These are phyloP conservation scores for Montipora capitata DNA, from an alignment of 92 coral and sea anemone genomes.

Conservation along the genomic window DNA sequence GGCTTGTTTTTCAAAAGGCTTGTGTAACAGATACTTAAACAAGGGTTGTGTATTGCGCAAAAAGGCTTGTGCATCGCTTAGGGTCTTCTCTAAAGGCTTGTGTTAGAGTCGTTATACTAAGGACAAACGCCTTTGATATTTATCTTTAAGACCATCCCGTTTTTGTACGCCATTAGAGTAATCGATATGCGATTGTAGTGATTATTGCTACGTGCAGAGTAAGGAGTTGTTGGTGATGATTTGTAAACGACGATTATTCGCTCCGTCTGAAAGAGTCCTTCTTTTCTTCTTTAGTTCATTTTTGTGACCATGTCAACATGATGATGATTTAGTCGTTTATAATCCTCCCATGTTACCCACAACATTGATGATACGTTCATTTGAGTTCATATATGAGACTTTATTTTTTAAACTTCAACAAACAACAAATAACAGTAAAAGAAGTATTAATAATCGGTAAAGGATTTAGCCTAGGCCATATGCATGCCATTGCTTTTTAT, in stretches of 20 bases:
- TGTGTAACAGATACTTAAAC: too few species aligned
- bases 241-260: background rate
- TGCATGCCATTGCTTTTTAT: background rate
- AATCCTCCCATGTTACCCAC: slow-evolving; percentile 9
- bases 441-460: slow-evolving; percentile 4
- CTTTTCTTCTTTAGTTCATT: background rate
- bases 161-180: slow-evolving; percentile 8
- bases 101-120: background rate
- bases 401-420: slow-evolving; percentile 2
- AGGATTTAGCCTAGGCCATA: background rate
- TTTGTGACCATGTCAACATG: background rate
- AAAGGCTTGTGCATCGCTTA: background rate
- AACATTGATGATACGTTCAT: background rate
- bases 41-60: too few species aligned
- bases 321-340: background rate
- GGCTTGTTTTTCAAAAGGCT: too few species aligned
- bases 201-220: slow-evolving; percentile 6
- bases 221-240: slow-evolving; percentile 1
- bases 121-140: background rate
- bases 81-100: background rate
- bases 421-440: background rate
- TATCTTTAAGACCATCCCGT: background rate
- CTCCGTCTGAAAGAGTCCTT: background rate
- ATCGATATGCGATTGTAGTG: slow-evolving; percentile 4
- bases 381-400: background rate